Conservation (phyloP, 2,888 invertebrate genomes). For the Pollenia angustigena region DNA sequence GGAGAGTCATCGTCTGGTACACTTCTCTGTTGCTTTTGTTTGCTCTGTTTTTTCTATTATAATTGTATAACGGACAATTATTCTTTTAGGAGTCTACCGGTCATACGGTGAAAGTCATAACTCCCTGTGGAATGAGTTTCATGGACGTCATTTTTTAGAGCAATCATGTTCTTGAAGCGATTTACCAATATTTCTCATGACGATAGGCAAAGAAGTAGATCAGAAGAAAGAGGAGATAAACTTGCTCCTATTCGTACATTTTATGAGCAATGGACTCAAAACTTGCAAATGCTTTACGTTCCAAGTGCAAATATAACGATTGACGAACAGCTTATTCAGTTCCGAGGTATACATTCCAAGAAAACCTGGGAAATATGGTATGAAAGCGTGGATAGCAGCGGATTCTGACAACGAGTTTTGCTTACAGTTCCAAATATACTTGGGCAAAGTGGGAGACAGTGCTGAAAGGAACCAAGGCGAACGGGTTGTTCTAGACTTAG, state of each 20-base stretch:
- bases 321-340: conserved; percentile 11
- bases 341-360: conserved; percentile 17
- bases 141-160: conserved; percentile 61
- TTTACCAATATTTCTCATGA: too few species aligned
- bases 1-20: too few species aligned
- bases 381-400: too few species aligned
- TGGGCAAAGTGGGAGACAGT: too few species aligned
- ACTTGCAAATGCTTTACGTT: conserved; percentile 6
- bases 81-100: neutral
- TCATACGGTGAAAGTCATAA: conserved; percentile 47
- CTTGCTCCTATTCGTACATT: conserved; percentile 42
- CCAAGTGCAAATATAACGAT: conserved; percentile 18
- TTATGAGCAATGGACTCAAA: conserved; percentile 14
- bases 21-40: too few species aligned
- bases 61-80: neutral
- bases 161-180: conserved; percentile 52
- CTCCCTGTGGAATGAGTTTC: conserved; percentile 39
- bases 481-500: conserved; percentile 6
- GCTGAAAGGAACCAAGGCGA: too few species aligned
- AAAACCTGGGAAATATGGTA: conserved; percentile 46
- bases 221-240: conserved; percentile 40
- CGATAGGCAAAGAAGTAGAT: conserved; percentile 39
- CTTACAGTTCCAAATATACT: conserved; percentile 11
- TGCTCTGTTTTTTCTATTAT: too few species aligned
- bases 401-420: conserved; percentile 30